A percentile compares a stretch with the other conserved stretches of the same genome.
phyloP scores from a whole-genome alignment of 2,888 invertebrate species.

The Drosophila fulvimacula region DNA sequence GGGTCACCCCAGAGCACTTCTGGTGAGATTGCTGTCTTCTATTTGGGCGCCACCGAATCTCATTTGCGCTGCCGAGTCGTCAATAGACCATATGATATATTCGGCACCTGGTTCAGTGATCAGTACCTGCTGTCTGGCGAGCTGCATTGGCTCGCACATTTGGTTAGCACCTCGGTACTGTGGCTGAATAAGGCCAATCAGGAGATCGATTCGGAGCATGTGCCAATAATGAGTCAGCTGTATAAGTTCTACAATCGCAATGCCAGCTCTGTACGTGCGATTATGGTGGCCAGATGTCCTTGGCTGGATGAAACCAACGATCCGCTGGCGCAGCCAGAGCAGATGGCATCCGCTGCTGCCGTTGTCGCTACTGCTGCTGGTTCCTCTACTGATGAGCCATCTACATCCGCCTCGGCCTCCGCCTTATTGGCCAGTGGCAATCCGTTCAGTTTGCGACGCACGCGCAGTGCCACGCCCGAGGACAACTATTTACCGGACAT shows the following conservation, averaged over 20 bases:
- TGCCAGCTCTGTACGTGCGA: conserved; percentile 91
- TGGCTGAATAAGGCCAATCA: conserved; percentile 94
- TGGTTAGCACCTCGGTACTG: conserved; percentile 90
- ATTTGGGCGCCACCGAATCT: conserved; percentile 88
- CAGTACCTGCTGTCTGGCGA: conserved; percentile 92
- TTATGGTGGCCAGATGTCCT: conserved; percentile 91
- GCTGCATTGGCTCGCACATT: conserved; percentile 91
- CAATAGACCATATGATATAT: conserved; percentile 94
- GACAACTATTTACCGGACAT: conserved; percentile 67
- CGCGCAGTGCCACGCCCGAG: conserved; percentile 61
- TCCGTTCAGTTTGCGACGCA: conserved; percentile 70
- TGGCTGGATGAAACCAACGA: conserved; percentile 84
- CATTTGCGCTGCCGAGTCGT: conserved; percentile 90
- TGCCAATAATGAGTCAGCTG: conserved; percentile 90
- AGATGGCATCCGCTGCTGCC: neutral
- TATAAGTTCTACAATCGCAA: conserved; percentile 92
- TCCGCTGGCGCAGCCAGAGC: conserved; percentile 52
- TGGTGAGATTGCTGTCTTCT: conserved; percentile 95
- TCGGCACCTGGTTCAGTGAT: conserved; percentile 95
- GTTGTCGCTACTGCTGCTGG: neutral
- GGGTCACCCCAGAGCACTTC: conserved; percentile 90
- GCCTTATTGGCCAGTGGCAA: conserved; percentile 70
- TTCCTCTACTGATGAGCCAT: conserved; percentile 30
- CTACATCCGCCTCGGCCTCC: conserved; percentile 27
- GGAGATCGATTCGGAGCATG: conserved; percentile 91